Conservation (phyloP, 2,113 vertebrate genomes). For the Scartelaos histophorus region DNA sequence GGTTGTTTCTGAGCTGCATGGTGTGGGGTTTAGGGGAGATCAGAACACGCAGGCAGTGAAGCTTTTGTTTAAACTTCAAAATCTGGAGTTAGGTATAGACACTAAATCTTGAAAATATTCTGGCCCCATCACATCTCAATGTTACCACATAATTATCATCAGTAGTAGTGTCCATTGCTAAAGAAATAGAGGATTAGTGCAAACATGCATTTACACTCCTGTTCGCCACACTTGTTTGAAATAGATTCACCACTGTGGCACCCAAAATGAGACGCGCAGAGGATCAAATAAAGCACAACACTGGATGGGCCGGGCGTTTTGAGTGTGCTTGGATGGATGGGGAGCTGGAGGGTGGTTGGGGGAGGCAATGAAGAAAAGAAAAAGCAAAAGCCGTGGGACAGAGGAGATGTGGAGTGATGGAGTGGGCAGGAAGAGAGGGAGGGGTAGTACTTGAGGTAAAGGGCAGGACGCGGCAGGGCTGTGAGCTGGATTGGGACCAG, state of each 20-base stretch:
- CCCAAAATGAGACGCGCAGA: conserved; percentile 49
- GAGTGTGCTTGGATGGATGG: conserved; percentile 34
- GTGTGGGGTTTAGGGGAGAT: conserved; percentile 5
- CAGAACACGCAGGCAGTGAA: conserved; percentile 6
- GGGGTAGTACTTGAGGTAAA: conserved; percentile 48
- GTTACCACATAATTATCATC: conserved; percentile 58
- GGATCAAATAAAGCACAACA: conserved; percentile 59
- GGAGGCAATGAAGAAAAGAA: conserved; percentile 28
- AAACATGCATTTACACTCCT: conserved; percentile 43
- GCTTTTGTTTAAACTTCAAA: conserved; percentile 16
- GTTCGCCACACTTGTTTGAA: conserved; percentile 43
- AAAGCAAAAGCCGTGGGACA: conserved; percentile 10
- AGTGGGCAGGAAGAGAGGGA: conserved; percentile 33
- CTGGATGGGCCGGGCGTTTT: conserved; percentile 22
- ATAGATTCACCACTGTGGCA: conserved; percentile 46
- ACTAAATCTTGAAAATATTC: conserved; percentile 40
- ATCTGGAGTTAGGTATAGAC: conserved; percentile 22
- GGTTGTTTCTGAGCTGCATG: background rate
- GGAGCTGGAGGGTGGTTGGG: conserved; percentile 19
- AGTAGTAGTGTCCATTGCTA: conserved; percentile 52
- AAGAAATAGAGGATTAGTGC: conserved; percentile 56
- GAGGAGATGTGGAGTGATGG: conserved; percentile 32
- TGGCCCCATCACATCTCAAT: conserved; percentile 22
- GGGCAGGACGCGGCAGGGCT: conserved; percentile 58
- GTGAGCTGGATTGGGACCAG: conserved; percentile 57